phyloP scores from a whole-genome alignment of 1,140 invertebrate genomes.

The Drosophila punjabiensis region DNA sequence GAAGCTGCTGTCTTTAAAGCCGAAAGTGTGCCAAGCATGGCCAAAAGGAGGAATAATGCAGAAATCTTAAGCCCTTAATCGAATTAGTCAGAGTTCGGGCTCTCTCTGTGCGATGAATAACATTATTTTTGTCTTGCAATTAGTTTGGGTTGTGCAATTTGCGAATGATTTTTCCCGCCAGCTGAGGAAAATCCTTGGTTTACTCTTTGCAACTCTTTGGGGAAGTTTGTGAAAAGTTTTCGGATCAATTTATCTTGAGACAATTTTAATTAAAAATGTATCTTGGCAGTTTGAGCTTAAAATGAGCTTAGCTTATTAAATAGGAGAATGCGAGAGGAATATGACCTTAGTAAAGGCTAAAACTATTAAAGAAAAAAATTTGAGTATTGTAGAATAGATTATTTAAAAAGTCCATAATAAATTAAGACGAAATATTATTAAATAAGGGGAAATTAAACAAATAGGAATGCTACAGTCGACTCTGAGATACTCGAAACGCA shows the following conservation, averaged over 20 bases:
- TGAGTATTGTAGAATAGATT: neutral
- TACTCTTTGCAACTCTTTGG: neutral
- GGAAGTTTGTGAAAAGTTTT: neutral
- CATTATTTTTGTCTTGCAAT: constrained; percentile 32
- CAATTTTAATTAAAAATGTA: neutral
- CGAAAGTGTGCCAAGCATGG: constrained; percentile 41
- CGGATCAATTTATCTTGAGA: neutral
- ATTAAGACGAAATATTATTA: neutral
- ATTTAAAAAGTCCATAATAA: neutral
- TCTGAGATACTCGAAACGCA: too few species aligned
- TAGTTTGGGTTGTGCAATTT: constrained; percentile 36
- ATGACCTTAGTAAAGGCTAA: neutral
- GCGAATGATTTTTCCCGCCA: neutral
- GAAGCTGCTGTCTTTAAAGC: constrained; percentile 28
- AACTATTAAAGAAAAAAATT: neutral
- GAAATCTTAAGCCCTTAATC: constrained; percentile 36
- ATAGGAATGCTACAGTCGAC: too few species aligned
- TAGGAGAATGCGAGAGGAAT: too few species aligned
- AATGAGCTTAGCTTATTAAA: neutral
- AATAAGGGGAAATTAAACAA: neutral
- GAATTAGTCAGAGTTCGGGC: constrained; percentile 25
- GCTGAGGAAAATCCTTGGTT: neutral
- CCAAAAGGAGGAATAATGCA: constrained; percentile 22
- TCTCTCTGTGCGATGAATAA: constrained; percentile 28
- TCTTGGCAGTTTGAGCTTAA: neutral